phyloP scores from a whole-genome alignment of 2,797 vertebrate genomes.

The Tapirus indicus region DNA sequence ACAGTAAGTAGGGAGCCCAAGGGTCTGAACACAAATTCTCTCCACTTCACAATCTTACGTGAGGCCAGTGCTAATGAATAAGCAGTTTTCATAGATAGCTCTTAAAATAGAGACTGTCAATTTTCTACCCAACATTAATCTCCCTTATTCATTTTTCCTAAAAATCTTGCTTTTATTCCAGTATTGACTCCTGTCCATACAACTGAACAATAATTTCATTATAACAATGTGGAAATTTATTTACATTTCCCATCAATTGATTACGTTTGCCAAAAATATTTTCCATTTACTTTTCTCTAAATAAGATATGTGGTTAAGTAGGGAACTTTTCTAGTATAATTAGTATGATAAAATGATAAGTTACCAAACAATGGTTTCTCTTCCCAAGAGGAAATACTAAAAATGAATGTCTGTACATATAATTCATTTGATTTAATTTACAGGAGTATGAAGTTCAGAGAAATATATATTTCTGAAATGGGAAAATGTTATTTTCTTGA shows the following conservation, averaged over 20 bases:
- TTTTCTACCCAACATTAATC: neutral
- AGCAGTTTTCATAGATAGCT: neutral
- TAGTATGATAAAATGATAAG: neutral
- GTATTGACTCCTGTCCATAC: neutral
- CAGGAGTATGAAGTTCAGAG: neutral
- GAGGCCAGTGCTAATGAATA: neutral
- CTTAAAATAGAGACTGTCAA: neutral
- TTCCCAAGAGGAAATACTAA: constrained; percentile 16
- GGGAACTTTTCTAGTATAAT: neutral
- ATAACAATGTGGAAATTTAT: neutral
- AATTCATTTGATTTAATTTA: constrained; percentile 45
- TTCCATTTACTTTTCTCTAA: constrained; percentile 16
- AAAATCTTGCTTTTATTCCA: neutral
- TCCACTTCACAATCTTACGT: neutral
- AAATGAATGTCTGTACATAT: neutral
- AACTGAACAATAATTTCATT: constrained; percentile 35
- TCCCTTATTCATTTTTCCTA: neutral
- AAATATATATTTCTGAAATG: constrained; percentile 36
- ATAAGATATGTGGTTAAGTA: neutral
- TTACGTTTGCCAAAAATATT: constrained; percentile 27
- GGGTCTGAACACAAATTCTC: neutral
- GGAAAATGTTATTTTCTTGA: constrained; percentile 47
- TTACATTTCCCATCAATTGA: constrained; percentile 1
- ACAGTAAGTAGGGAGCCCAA: neutral
- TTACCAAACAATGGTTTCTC: neutral